Base-by-base conservation (phyloP, 2,888 invertebrate genomes). In the Synanthedon tipuliformis region DNA sequence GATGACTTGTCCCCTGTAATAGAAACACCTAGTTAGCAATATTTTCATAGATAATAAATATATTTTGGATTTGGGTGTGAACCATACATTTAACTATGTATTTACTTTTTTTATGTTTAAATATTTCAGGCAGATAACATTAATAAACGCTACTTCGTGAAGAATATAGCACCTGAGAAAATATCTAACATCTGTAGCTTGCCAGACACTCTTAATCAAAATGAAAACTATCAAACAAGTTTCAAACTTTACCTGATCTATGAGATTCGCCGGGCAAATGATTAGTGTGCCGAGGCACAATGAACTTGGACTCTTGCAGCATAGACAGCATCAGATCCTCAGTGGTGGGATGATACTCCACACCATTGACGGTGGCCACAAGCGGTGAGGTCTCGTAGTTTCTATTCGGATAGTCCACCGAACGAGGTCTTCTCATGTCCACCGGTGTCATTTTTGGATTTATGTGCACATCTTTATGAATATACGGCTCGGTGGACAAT, bases 391-490 rank as follows among this genome's bases (percentile, higher is more conserved):
- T 80, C 56, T 85, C 84, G 55, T 78, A 82, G 64, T 77, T 83
- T 51, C 81, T 72, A 55, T 78, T 78, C 40, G 74, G 81, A 55
- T 78, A 81, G 57, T 85, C 87, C 11, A 83, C 85, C 0, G 87
- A 86, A 1, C 81, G 72, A 45, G 86, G 87, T 57, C 87, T 67
- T 49, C 87, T 68, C 7, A 71, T 56, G 55, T 86, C 86, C 41
- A 84, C 84, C 0, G 86, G 85, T 27, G 88, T 88, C 88, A 88
- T 88, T 59, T 88, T 88, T n/a, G 88, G 88, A 57, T 88, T 88
- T 0, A 88, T 79, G 56, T 88, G 88, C 23, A 88, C 88, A 55
- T 88, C 88, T 59, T 88, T 88, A 59, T 88, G 88, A 16, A 87
- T 87, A 51, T 87, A 87, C 7, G 81, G 79, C 56, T 85, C 85